Evolutionary conservation across 2,797 vertebrate species (phyloP), one percentile per base, ranked within the genome.

Genomic region (Nyctalus aviator): DNA sequence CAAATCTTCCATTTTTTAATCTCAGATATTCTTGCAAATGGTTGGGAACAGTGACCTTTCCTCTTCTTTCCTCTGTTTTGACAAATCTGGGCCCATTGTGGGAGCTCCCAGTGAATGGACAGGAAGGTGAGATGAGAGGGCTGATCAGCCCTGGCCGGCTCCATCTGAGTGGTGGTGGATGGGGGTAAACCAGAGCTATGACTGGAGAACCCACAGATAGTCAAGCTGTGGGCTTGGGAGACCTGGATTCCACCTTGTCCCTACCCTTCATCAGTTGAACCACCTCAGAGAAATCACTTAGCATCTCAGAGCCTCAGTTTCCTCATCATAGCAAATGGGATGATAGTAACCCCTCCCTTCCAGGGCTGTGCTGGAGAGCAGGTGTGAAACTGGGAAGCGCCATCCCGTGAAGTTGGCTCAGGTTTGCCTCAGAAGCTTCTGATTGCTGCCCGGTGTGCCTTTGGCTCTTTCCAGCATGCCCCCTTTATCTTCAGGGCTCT

Each of bases 1-100:
- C 97, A 98, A 98, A 98, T 98, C 98, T 98, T 98, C 97, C 97
- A 97, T 97, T 98, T 98, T 97, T 97, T 44, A 97, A 97, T 98
- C 98, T 98, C 96, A 95, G 97, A 98, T 98, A 96, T 97, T 98
- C 97, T 98, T 97, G 96, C 93, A 98, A 97, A 98, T 98, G 98
- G 97, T 98, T 96, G 57, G 93, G 97, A 98, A 98, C 97, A 98
- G 97, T 98, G 97, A 98, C 98, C 97, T 98, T 98, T 95, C 95
- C 88, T 95, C 95, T 95, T 96, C 85, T 94, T 95, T 87, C 91
- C 94, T 98, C 97, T 97, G 23, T 96, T 84, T 96, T 73, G 93
- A 96, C 94, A 96, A 96, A 96, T 44, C 82, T 76, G 64, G 90
- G 88, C 83, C 96, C 91, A 75, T 91, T 62, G 91, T 21, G 88